Percentiles rank a stretch among this genome's conserved stretches.
phyloP scores from a whole-genome alignment of 1,140 invertebrate species.

The Diorhabda sublineata region DNA sequence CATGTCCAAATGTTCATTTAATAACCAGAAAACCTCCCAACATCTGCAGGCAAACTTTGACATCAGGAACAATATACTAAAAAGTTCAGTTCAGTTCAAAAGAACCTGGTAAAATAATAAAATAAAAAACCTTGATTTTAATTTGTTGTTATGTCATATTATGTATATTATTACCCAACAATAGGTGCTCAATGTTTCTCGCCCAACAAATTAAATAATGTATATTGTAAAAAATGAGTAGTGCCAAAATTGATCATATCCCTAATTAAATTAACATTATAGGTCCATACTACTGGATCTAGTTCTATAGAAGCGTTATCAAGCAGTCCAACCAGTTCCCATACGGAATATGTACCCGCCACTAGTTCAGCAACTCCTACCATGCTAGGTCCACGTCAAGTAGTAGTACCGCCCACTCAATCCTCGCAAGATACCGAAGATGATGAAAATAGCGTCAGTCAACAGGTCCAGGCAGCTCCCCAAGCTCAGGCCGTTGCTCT shows the following conservation, averaged over 20 bases:
- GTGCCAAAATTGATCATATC: not conserved
- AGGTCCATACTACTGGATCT: conserved; percentile 56
- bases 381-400: conserved; percentile 50
- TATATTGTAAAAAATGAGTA: too few relatives aligned
- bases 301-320: conserved; percentile 53
- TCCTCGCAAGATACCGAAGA: conserved; percentile 43
- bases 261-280: not conserved
- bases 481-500: conserved; percentile 66
- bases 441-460: conserved; percentile 37
- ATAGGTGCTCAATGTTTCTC: too few relatives aligned
- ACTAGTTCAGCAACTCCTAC: conserved; percentile 56
- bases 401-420: conserved; percentile 47
- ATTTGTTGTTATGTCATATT: too few relatives aligned
- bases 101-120: too few relatives aligned
- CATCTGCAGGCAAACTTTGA: too few relatives aligned
- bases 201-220: too few relatives aligned
- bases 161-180: too few relatives aligned
- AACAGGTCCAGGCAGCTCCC: conserved; percentile 40
- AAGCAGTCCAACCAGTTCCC: conserved; percentile 57
- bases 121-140: too few relatives aligned
- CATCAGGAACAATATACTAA: too few relatives aligned
- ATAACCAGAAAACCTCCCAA: too few relatives aligned
- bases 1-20: too few relatives aligned
- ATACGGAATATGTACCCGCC: conserved; percentile 67
- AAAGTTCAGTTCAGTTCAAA: too few relatives aligned